Evolutionary conservation across 2,797 vertebrate genomes (phyloP).

Genomic region (Sebastes itinus): DNA sequence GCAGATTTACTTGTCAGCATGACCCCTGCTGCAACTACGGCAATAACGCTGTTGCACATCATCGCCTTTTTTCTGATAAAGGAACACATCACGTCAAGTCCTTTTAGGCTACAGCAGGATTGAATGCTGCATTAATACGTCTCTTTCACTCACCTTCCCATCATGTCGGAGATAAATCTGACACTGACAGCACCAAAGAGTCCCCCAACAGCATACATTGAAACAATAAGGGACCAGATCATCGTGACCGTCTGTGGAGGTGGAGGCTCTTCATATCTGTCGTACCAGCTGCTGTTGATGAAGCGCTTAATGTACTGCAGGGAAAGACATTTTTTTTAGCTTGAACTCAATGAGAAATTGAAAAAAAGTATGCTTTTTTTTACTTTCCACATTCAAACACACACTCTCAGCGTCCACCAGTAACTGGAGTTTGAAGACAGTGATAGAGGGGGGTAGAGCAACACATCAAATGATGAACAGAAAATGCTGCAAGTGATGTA

Average conservation of each 20-base stretch:
- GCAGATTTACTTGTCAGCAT: conserved; percentile 80
- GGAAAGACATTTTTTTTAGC: background rate
- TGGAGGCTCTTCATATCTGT: conserved; percentile 74
- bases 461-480: background rate
- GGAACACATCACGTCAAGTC: conserved; percentile 1
- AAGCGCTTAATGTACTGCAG: conserved; percentile 85
- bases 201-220: conserved; percentile 80
- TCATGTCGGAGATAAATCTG: conserved; percentile 65
- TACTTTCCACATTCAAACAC: background rate
- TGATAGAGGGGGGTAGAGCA: background rate
- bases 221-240: conserved; percentile 86
- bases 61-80: conserved; percentile 82
- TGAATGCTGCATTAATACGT: background rate
- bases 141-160: conserved; percentile 82
- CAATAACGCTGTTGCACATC: conserved; percentile 74
- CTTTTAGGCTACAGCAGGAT: no score
- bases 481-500: background rate
- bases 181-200: conserved; percentile 77
- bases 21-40: conserved; percentile 70
- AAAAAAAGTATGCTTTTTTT: background rate
- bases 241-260: conserved; percentile 73
- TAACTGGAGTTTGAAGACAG: background rate
- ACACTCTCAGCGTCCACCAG: background rate
- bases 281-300: conserved; percentile 84
- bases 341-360: background rate